A percentile compares a stretch with the other conserved stretches of the same genome.
Evolutionary conservation across 2,113 vertebrate species (phyloP).

Genomic region (Pipa parva): DNA sequence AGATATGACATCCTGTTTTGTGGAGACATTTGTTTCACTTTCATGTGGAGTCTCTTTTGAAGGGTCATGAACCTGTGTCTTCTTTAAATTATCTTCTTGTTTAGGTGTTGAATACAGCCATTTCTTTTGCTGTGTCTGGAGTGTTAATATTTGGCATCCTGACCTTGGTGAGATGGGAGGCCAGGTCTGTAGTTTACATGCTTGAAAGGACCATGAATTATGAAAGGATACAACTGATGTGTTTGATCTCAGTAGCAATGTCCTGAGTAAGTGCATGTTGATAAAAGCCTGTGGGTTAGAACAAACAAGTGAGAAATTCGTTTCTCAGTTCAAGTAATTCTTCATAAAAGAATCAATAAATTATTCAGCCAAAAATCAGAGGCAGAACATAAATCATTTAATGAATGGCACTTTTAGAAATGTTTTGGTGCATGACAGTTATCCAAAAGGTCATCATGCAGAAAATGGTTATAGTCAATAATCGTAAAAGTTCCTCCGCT

Average conservation of each 20-base stretch:
- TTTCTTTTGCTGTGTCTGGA: conserved; percentile 46
- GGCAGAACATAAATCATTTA: too few species aligned
- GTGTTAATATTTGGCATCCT: conserved; percentile 54
- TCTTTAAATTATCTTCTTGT: conserved; percentile 47
- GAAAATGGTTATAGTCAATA: too few species aligned
- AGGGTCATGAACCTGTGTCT: conserved; percentile 31
- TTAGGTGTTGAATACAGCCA: conserved; percentile 58
- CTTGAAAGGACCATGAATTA: conserved; percentile 42
- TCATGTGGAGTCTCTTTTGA: conserved; percentile 30
- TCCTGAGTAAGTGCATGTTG: conserved; percentile 67
- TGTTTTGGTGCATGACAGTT: too few species aligned
- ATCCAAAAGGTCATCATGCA: too few species aligned
- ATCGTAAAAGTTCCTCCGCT: too few species aligned
- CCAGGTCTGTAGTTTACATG: conserved; percentile 49
- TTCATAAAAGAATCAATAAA: too few species aligned
- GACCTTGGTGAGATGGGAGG: conserved; percentile 25
- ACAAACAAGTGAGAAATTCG: conserved; percentile 16
- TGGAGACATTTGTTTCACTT: conserved; percentile 39
- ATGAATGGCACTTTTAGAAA: too few species aligned
- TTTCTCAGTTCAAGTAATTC: neutral
- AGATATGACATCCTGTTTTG: conserved; percentile 6
- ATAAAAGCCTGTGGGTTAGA: conserved; percentile 44
- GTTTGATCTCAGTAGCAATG: conserved; percentile 54
- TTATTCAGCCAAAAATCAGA: too few species aligned
- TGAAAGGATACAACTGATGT: conserved; percentile 49